A percentile compares a stretch with the other conserved stretches of the same genome.
Evolutionary conservation across 2,888 invertebrate species (phyloP).

Genomic region (Portevinia maculata): DNA sequence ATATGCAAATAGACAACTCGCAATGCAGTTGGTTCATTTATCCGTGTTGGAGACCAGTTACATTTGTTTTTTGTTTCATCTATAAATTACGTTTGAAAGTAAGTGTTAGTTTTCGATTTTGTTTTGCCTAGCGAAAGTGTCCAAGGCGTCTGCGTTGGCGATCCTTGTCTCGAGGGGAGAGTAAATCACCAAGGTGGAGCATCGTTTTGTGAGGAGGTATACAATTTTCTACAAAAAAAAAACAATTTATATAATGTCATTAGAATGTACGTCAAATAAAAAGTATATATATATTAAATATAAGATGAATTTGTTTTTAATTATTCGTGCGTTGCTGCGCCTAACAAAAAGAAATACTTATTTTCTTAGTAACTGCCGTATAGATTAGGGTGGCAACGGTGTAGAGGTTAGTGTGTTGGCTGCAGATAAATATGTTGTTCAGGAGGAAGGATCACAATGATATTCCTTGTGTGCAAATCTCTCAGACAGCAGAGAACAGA

Average conservation of each 20-base stretch:
- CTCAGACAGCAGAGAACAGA: no score
- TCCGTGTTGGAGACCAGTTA: constrained; percentile 5
- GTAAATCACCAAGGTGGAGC: not conserved
- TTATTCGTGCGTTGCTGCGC: not conserved
- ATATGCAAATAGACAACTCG: constrained; percentile 11
- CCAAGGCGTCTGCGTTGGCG: not conserved
- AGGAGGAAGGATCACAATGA: no score
- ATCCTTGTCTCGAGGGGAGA: not conserved
- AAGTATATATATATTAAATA: constrained; percentile 51
- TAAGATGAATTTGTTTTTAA: constrained; percentile 1
- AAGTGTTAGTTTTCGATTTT: constrained; percentile 36
- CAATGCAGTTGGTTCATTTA: constrained; percentile 17
- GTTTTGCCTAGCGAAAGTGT: constrained; percentile 29
- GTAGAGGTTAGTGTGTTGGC: no score
- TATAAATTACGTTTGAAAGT: constrained; percentile 13
- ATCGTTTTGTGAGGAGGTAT: constrained; percentile 41
- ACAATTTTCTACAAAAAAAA: constrained; percentile 53
- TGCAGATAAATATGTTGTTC: no score
- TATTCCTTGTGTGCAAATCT: no score
- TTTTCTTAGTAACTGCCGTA: no score
- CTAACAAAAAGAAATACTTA: no score
- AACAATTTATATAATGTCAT: constrained; percentile 56
- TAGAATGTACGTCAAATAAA: constrained; percentile 58
- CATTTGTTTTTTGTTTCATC: constrained; percentile 7
- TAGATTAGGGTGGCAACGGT: no score